These are phyloP conservation scores for Meiosimyza decipiens DNA, from an alignment of 2,888 invertebrate genomes.

Conservation along the genomic window DNA sequence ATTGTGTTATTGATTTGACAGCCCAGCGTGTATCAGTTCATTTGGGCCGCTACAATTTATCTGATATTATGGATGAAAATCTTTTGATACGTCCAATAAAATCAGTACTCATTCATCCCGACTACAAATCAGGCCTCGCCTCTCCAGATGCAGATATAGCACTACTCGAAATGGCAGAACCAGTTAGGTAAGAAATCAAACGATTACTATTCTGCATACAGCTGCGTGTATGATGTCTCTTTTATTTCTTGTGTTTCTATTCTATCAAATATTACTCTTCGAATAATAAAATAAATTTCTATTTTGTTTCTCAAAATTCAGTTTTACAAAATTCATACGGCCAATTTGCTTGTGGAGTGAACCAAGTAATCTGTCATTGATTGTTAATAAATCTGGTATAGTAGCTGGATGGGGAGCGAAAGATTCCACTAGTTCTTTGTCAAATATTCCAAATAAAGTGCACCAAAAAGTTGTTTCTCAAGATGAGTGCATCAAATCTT, in stretches of 20 bases:
- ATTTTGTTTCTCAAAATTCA: background rate
- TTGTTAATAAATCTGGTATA: constrained; percentile 66
- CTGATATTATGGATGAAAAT: constrained; percentile 46
- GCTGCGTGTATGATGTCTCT: no score
- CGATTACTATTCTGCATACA: no score
- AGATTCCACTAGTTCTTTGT: constrained; percentile 54
- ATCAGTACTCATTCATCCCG: constrained; percentile 62
- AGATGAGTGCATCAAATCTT: constrained; percentile 67
- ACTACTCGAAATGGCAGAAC: constrained; percentile 62
- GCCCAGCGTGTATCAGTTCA: constrained; percentile 56
- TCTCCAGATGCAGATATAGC: constrained; percentile 69
- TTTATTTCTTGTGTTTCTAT: no score
- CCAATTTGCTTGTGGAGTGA: constrained; percentile 64
- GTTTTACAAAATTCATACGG: constrained; percentile 52
- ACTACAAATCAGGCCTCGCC: constrained; percentile 58
- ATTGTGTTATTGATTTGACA: constrained; percentile 59
- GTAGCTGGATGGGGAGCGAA: constrained; percentile 69
- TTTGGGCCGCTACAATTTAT: constrained; percentile 65
- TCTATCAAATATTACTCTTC: no score
- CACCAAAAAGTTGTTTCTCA: constrained; percentile 68
- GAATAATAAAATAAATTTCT: no score
- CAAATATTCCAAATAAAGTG: constrained; percentile 65
- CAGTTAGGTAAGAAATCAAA: constrained; percentile 48
- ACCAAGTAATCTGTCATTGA: constrained; percentile 49
- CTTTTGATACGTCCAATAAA: constrained; percentile 47